A percentile compares a stretch with the other conserved stretches of the same genome.
Evolutionary conservation across 2,797 vertebrate species (phyloP).

Genomic region (Phataginus tricuspis): DNA sequence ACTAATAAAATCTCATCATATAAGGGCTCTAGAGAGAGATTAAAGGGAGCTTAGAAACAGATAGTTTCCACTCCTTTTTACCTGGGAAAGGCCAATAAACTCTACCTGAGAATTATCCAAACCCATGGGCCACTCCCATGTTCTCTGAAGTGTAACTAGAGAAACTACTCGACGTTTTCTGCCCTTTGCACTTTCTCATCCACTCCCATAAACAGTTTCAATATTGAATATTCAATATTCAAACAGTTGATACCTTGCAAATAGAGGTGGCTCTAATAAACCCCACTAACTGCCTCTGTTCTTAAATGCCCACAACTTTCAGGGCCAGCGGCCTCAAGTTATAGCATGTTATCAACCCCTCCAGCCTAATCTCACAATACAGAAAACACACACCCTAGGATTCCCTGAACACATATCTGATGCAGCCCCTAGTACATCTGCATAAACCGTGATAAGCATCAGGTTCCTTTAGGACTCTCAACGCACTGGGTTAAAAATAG

Average conservation of each 20-base stretch:
- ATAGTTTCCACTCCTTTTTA: not conserved
- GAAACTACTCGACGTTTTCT: not conserved
- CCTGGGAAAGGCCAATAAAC: not conserved
- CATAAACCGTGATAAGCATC: not conserved
- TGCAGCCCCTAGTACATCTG: not conserved
- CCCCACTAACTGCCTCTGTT: not conserved
- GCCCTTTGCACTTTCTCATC: not conserved
- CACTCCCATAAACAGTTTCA: no score
- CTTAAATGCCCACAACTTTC: not conserved
- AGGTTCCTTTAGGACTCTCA: not conserved
- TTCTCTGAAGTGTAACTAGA: not conserved
- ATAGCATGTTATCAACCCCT: not conserved
- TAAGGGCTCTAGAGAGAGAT: not conserved
- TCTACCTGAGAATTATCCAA: not conserved
- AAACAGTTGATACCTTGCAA: not conserved
- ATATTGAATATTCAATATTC: no score
- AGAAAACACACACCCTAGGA: not conserved
- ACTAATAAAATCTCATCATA: not conserved
- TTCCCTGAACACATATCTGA: not conserved
- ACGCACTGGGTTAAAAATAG: not conserved
- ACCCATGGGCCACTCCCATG: rapidly evolving
- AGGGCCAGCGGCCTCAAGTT: not conserved
- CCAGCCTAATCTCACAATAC: not conserved
- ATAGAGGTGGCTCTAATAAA: not conserved
- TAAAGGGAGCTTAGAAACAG: not conserved